Base-by-base conservation (phyloP, 2,888 invertebrate species). In the Ophion costatus region DNA sequence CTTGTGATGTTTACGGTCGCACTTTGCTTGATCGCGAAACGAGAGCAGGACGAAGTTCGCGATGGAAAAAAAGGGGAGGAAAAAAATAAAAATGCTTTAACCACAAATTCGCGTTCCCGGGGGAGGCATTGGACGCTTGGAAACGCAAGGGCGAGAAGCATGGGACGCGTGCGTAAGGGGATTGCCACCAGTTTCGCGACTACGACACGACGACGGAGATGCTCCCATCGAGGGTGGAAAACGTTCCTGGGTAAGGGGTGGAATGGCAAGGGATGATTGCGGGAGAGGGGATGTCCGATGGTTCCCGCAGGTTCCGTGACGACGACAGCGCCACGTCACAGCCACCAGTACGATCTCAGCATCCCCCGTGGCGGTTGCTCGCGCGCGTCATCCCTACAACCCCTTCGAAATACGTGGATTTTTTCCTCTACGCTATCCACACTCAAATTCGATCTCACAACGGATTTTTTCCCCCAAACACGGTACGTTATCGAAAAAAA, bases 321-420 rank as follows among this genome's bases (percentile, higher is more conserved):
- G 92, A 92, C 90, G 89, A 90, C 89, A 92, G 92, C 93, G 93
- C 92, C 91, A 88, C 91, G 88, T 87, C 89, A 87, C 88, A 89
- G 91, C 91, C 93, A 92, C 91, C 93, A 93, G 93, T 93, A 86
- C 90, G 91, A 90, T 89, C 90, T 91, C 92, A 92, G 92, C 92
- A 92, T 92, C 92, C 91, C 90, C 89, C 91, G 92, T 88, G 92
- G 90, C 90, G 88, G 92, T 91, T 91, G 90, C 92, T 90, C 90
- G 91, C 90, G 91, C 90, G 91, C 89, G 88, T 87, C 84, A 59
- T 14, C 6, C 57, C 33, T 7, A 11, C 45, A 45, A 45, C 45
- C 45, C 45, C 11, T 45, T 45, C 14, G 45, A 45, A 45, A 45
- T 45, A 45, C 45, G 45, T 11, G 14, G 14, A 45, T 11, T 14